Base-by-base conservation (phyloP, 1,140 invertebrate species). In the Radopholus similis region DNA sequence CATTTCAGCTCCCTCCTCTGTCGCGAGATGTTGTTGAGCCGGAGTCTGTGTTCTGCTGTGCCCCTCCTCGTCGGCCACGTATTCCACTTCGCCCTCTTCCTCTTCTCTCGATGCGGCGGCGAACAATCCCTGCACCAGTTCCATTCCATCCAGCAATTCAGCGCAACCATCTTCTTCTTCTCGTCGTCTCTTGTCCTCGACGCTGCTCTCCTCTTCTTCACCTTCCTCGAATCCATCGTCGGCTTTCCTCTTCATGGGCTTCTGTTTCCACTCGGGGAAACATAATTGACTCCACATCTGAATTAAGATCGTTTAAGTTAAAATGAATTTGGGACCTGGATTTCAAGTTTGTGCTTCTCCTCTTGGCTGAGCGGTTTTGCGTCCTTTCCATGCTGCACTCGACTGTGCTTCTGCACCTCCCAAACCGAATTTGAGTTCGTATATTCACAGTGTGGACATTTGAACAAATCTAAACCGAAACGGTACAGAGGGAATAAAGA, bases 391-490 rank as follows among this genome's bases (percentile, higher is more conserved):
- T 76, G 76, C 55, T 76, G 76, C 18, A 76, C 47, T 5, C 37
- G 32, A 1, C 76, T 75, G 53, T 76, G 75, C 40, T 76, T 78
- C 11, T 63, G 70, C 26, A 73, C 51, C 57, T 76, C 75, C 75
- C 75, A 76, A 26, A 76, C 51, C n/a, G 76, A 78, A 57, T 76
- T 76, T 32, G 76, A 78, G 66, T 78, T 79, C 26, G 63, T 75
- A 53, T 76, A 76, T 28, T 78, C 76, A 32, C 75, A 76, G 23
- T 70, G 35, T 26, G 64, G 66, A 54, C 76, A 75, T 35, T 57
- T 71, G 44, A 73, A 78, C 15, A 74, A 23, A 49, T 68, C 68
- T 32, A 18, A 58, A 4, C 1, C 26, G 35, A 44, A 11, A 58
- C 23, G 8, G 11, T 38, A 4, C 11, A 15, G 23, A 11, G 9